Base-by-base conservation (phyloP, 2,888 invertebrate genomes). In the Orchesellides sinensis region DNA sequence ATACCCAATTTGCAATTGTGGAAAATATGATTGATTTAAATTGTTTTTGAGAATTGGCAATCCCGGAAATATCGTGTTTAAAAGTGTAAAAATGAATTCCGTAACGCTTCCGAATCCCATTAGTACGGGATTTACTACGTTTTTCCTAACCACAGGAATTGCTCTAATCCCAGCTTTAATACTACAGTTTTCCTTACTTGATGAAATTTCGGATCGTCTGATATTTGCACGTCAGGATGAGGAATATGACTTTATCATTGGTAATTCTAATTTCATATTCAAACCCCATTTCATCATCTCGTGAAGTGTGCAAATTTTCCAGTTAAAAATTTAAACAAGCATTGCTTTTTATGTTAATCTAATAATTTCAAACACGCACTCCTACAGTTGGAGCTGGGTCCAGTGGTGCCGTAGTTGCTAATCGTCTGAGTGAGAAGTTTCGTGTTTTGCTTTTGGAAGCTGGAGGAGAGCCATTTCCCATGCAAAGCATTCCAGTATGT, bases 161-260 rank as follows among this genome's bases (percentile, higher is more conserved):
- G 84, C 84, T 0, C 45, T 86, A 2, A 23, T 88, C 2, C 88
- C 88, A 5, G 49, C 85, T 0, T 29, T 88, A 3, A 61, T 88
- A 8, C 21, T 80, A 17, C 85, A 88, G 23, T 88, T 82, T 72
- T 59, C 84, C 1, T 21, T 84, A 12, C 69, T 87, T 8, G 87
- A 88, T 61, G 82, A 86, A 79, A 73, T 86, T 14, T 66, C 83
- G 0, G 87, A 88, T 68, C 69, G 85, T n/a, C 49, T 84, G 25
- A 78, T 63, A 69, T 77, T 80, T 49, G 12, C 19, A 6, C 59
- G 68, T 14, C 73, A 70, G 29, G 83, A 83, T 10, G 86, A 87
- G 35, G 81, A 78, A 4, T 88, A 83, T 69, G 88, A 88, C 61
- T 88, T 88, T 61, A 87, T 88, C 54, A 77, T 88, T 56, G 86